phyloP scores from a whole-genome alignment of 2,888 invertebrate genomes.

The Tetragnatha montana region DNA sequence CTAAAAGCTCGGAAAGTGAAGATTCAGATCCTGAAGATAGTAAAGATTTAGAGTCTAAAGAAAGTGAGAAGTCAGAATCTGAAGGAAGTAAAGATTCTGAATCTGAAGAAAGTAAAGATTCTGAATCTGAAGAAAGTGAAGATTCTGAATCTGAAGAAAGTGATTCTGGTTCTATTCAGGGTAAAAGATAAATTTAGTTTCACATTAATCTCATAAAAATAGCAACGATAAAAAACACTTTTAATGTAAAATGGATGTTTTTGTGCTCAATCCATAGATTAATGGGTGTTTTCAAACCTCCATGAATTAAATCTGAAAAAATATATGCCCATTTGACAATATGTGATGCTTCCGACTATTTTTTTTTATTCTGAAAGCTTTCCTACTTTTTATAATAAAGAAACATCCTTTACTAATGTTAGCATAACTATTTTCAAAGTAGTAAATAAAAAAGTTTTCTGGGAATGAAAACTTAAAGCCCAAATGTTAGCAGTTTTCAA shows the following conservation, averaged over 20 bases:
- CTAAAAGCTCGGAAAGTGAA: background rate
- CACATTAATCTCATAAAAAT: background rate
- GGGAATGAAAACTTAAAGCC: too few relatives aligned
- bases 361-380: too few relatives aligned
- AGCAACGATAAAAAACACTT: too few relatives aligned
- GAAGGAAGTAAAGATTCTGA: background rate
- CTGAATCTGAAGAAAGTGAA: conserved; percentile 5
- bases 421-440: too few relatives aligned
- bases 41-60: background rate
- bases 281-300: background rate
- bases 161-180: conserved; percentile 17
- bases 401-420: too few relatives aligned
- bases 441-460: too few relatives aligned
- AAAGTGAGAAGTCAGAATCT: background rate
- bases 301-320: too few relatives aligned
- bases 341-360: too few relatives aligned
- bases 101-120: background rate
- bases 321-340: too few relatives aligned
- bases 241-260: background rate
- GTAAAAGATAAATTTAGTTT: background rate
- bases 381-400: too few relatives aligned
- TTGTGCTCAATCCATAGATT: background rate
- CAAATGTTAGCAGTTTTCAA: too few relatives aligned
- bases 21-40: background rate
- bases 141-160: conserved; percentile 71